Evolutionary conservation across 2,888 invertebrate species (phyloP).

Genomic region (Aromia moschata): DNA sequence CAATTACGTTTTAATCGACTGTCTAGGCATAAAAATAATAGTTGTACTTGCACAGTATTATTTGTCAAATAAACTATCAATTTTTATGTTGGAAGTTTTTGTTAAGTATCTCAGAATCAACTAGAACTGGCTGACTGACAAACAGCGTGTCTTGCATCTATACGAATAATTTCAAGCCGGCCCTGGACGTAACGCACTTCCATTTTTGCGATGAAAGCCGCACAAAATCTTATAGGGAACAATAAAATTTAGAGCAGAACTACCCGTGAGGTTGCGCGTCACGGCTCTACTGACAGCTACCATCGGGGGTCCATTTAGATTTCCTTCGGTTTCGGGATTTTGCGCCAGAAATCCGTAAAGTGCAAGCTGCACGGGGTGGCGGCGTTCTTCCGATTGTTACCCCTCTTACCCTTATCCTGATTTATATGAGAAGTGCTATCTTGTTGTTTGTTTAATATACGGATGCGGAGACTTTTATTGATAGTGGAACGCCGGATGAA

Average conservation of each 20-base stretch:
- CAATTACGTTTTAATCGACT: no score
- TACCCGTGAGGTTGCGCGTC: constrained; percentile 36
- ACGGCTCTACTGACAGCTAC: constrained; percentile 26
- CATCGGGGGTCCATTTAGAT: constrained; percentile 21
- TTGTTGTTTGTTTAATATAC: constrained; percentile 15
- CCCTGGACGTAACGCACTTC: constrained; percentile 22
- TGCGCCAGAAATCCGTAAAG: constrained; percentile 11
- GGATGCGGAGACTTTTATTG: neutral
- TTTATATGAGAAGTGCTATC: constrained; percentile 28
- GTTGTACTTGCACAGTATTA: no score
- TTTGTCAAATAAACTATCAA: no score
- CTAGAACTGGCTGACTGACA: no score
- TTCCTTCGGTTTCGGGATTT: constrained; percentile 11
- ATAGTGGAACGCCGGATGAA: neutral
- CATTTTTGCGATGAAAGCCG: constrained; percentile 54
- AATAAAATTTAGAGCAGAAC: constrained; percentile 51
- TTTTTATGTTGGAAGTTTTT: no score
- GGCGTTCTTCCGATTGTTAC: constrained; percentile 27
- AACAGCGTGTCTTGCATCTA: no score
- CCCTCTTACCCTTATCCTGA: constrained; percentile 25
- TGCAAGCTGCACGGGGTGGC: constrained; percentile 27
- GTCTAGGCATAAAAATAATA: no score
- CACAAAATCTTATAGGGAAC: constrained; percentile 42
- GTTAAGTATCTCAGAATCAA: no score
- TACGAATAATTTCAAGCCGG: no score